phyloP scores from a whole-genome alignment of 2,113 vertebrate genomes.

The Syngnathus floridae region DNA sequence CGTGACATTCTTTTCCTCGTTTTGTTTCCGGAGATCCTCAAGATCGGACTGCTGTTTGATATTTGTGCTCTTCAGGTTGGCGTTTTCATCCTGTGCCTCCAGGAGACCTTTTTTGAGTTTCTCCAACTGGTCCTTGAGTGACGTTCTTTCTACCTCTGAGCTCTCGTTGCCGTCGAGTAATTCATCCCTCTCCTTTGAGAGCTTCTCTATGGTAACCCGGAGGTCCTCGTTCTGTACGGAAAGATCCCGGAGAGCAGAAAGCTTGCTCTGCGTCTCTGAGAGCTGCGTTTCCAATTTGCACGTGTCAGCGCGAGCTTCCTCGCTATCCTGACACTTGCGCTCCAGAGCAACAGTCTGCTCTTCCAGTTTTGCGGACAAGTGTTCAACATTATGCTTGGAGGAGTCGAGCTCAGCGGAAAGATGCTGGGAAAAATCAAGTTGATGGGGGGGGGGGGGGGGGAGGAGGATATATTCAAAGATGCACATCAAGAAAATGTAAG shows the following conservation, averaged over 20 bases:
- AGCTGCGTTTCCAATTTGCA: constrained; percentile 70
- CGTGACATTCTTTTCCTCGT: constrained; percentile 41
- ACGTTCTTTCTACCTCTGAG: constrained; percentile 59
- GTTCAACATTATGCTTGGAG: constrained; percentile 83
- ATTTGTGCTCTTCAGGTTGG: constrained; percentile 55
- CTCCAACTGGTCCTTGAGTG: constrained; percentile 61
- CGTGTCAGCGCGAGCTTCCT: constrained; percentile 75
- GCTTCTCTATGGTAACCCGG: constrained; percentile 56
- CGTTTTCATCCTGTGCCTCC: constrained; percentile 64
- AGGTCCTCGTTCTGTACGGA: constrained; percentile 71
- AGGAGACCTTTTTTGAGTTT: constrained; percentile 61
- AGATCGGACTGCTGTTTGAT: constrained; percentile 50
- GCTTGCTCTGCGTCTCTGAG: constrained; percentile 69
- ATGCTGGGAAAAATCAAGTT: constrained; percentile 81
- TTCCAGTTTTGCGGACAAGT: constrained; percentile 82
- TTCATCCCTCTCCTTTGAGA: constrained; percentile 67
- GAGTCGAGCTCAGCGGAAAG: constrained; percentile 88
- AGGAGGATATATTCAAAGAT: constrained; percentile 50
- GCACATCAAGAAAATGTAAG: constrained; percentile 43
- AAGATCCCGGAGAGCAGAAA: constrained; percentile 62
- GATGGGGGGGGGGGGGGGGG: constrained; percentile 49
- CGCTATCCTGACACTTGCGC: constrained; percentile 70
- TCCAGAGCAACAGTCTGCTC: constrained; percentile 81
- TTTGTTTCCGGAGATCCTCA: constrained; percentile 67
- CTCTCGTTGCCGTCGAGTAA: constrained; percentile 58